Conservation (phyloP, 2,888 invertebrate species). For the Syrphus vitripennis region DNA sequence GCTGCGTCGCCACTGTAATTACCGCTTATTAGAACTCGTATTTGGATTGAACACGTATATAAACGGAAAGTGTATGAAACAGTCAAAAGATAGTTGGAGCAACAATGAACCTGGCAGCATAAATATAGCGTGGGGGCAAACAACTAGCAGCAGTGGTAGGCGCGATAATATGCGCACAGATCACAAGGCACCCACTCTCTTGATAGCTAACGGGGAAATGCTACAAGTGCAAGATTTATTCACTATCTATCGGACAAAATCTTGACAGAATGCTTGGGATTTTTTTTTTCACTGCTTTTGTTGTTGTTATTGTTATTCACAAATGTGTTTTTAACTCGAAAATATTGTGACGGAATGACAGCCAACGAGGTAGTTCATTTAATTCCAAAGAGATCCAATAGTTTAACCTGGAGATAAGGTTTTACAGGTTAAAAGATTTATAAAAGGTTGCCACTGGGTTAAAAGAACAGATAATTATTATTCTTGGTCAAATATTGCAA, state of each 20-base stretch:
- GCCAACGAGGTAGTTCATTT: slow-evolving; percentile 16
- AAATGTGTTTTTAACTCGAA: slow-evolving; percentile 5
- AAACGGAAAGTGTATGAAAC: background rate
- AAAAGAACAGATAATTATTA: background rate
- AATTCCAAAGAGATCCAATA: slow-evolving; percentile 25
- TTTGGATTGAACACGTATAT: slow-evolving; percentile 42
- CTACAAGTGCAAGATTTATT: slow-evolving; percentile 38
- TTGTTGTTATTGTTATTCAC: background rate
- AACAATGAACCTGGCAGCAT: background rate
- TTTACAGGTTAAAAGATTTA: background rate
- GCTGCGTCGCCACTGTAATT: slow-evolving; percentile 70
- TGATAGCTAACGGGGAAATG: slow-evolving; percentile 38
- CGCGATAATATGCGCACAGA: slow-evolving; percentile 59
- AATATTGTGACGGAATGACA: slow-evolving; percentile 6
- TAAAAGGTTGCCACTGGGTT: slow-evolving; percentile 11
- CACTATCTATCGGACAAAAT: slow-evolving; percentile 32
- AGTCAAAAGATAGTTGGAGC: background rate
- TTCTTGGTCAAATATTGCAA: background rate
- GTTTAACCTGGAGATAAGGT: slow-evolving; percentile 35
- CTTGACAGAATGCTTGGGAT: slow-evolving; percentile 38
- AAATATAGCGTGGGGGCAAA: slow-evolving; percentile 6
- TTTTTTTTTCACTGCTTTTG: background rate
- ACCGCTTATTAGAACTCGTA: slow-evolving; percentile 67
- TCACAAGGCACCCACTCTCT: slow-evolving; percentile 61
- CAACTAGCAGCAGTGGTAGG: slow-evolving; percentile 26